These are phyloP conservation scores for Sarcoramphus papa DNA, from an alignment of 2,797 vertebrate species.

Conservation along the genomic window DNA sequence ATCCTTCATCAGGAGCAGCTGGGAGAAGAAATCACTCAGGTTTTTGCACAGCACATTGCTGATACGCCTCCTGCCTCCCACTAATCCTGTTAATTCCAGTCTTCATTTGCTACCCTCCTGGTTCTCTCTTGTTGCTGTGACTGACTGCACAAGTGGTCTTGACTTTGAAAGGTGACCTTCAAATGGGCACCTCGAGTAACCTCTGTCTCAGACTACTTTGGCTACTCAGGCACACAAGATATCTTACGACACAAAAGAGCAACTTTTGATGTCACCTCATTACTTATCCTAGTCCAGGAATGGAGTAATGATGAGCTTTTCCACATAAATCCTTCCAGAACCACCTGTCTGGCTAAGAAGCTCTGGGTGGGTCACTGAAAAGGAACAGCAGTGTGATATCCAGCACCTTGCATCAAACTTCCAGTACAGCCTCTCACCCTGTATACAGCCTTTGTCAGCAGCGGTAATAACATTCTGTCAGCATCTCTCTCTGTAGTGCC, in stretches of 20 bases:
- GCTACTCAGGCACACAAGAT: background rate
- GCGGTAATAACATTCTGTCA: background rate
- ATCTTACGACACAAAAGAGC: background rate
- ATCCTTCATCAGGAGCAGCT: slow-evolving; percentile 71
- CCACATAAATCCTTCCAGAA: background rate
- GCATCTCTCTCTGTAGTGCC: background rate
- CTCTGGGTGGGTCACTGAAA: background rate
- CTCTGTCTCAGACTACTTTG: slow-evolving; percentile 1
- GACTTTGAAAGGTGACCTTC: slow-evolving; percentile 66
- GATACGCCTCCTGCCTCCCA: background rate
- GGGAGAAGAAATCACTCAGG: slow-evolving; percentile 55
- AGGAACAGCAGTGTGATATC: background rate
- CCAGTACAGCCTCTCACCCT: background rate
- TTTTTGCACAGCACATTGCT: slow-evolving; percentile 32
- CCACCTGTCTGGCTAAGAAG: background rate
- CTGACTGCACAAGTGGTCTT: slow-evolving; percentile 64
- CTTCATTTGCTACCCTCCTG: slow-evolving; percentile 4
- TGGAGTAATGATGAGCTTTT: background rate
- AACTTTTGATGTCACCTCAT: background rate
- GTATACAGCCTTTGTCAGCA: background rate
- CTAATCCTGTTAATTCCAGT: slow-evolving; percentile 66
- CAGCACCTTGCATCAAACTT: background rate
- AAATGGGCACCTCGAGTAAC: slow-evolving; percentile 54
- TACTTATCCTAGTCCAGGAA: background rate
- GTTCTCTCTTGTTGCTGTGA: slow-evolving; percentile 34